Evolutionary conservation across 2,888 invertebrate species (phyloP), one percentile per base, ranked within the genome.

Genomic region (Cheilosia urbana): DNA sequence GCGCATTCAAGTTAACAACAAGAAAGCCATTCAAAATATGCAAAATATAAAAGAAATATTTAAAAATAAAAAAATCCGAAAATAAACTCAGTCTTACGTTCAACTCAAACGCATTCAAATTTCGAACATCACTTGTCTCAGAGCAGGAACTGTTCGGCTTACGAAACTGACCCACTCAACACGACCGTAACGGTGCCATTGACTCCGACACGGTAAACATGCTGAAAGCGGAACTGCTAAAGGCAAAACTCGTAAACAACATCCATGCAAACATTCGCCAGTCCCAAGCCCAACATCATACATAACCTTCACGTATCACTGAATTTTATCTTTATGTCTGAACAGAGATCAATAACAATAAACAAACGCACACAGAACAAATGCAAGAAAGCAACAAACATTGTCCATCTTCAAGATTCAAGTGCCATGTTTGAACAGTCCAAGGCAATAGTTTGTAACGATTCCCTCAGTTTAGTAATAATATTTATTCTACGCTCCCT

Each of bases 241-340:
- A 37, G 37, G 37, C 13, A 13, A 11, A 13, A 37, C 37, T 13
- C 37, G 37, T 37, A 37, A 37, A 13, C 37, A 37, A 13, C 65
- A 21, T n/a, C 51, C 65, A 21, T 40, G 51, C 51, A 15, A 66
- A 65, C 65, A 24, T 47, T 13, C 2, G 9, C 60, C 42, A 5
- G 42, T 9, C 11, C 4, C 15, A 13, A 19, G 7, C 2, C 19
- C 15, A 21, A 53, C 53, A 53, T 40, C 53, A 53, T 11, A 11
- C 15, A 51, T 24, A 45, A 45, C n/a, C n/a, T 34, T 2, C 34
- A 34, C n/a, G 2, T 45, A 51, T 47, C 45, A 17, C 19, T 13
- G 30, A 51, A 51, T 53, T 47, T 47, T 73, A 57, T 65, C 73
- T 73, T 42, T 63, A 55, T 73, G 17, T 34, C 24, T 34, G 27